phyloP scores from a whole-genome alignment of 1,140 invertebrate species.

The Daktulosphaira vitifoliae region DNA sequence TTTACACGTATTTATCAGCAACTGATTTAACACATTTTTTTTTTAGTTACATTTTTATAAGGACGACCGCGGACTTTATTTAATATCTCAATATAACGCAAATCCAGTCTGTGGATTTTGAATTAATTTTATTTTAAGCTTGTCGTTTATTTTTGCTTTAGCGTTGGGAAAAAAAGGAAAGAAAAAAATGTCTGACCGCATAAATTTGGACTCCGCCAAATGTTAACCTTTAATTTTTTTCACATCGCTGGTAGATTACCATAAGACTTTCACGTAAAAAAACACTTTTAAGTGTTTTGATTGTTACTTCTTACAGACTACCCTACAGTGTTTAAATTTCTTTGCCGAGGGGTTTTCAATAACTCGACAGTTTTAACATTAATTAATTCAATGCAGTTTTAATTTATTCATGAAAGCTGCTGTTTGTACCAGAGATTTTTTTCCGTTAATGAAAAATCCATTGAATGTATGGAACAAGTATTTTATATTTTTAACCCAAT shows the following conservation, averaged over 20 bases:
- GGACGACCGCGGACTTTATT: neutral
- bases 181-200: slow-evolving; percentile 3
- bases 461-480: too few species aligned
- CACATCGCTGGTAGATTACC: slow-evolving; percentile 12
- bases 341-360: neutral
- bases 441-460: too few species aligned
- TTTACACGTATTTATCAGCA: neutral
- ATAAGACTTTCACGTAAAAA: slow-evolving; percentile 18
- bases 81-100: slow-evolving; percentile 6
- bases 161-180: neutral
- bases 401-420: slow-evolving; percentile 26
- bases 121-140: slow-evolving; percentile 24
- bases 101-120: neutral
- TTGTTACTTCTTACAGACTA: slow-evolving; percentile 13
- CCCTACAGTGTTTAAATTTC: neutral
- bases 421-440: too few species aligned
- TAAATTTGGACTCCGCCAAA: slow-evolving; percentile 24
- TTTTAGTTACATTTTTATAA: slow-evolving; percentile 2
- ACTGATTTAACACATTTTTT: too few species aligned
- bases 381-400: slow-evolving; percentile 26
- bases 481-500: too few species aligned
- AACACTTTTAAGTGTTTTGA: slow-evolving; percentile 13
- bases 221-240: slow-evolving; percentile 24
- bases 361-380: slow-evolving; percentile 14
- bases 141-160: slow-evolving; percentile 12